Conservation (phyloP, 2,113 vertebrate species). For the Tiliqua scincoides region DNA sequence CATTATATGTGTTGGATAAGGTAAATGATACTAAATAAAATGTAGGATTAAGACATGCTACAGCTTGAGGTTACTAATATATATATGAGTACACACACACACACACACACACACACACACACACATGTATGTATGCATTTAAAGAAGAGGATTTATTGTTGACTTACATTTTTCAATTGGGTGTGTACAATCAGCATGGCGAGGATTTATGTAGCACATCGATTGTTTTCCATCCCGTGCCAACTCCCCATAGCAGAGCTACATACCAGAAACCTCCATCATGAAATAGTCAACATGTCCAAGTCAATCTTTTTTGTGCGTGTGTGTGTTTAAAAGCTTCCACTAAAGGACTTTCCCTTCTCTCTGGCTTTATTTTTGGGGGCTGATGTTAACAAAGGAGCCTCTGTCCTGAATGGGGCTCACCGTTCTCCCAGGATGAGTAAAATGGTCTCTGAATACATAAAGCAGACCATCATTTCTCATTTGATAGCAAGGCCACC, state of each 20-base stretch:
- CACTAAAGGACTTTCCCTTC: conserved; percentile 13
- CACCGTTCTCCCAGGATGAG: neutral
- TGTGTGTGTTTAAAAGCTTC: neutral
- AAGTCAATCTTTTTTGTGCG: neutral
- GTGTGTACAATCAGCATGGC: conserved; percentile 71
- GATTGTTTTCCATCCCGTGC: conserved; percentile 55
- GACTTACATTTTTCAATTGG: conserved; percentile 79
- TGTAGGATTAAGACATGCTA: conserved; percentile 71
- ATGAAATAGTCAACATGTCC: conserved; percentile 10
- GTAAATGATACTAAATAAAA: conserved; percentile 66
- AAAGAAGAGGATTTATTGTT: conserved; percentile 72
- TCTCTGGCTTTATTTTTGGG: neutral
- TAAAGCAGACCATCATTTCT: neutral
- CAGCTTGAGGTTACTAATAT: conserved; percentile 57
- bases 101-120: too few species aligned
- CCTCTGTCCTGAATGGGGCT: neutral
- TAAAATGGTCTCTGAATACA: neutral
- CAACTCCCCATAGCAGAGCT: conserved; percentile 45
- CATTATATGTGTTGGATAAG: conserved; percentile 52
- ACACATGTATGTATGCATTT: conserved; percentile 38
- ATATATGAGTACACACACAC: neutral
- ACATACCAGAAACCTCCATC: conserved; percentile 34
- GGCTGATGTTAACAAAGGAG: neutral
- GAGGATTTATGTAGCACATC: conserved; percentile 68
- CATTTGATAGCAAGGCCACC: neutral